phyloP scores from a whole-genome alignment of 2,888 invertebrate genomes.

The Diaphora mendica region DNA sequence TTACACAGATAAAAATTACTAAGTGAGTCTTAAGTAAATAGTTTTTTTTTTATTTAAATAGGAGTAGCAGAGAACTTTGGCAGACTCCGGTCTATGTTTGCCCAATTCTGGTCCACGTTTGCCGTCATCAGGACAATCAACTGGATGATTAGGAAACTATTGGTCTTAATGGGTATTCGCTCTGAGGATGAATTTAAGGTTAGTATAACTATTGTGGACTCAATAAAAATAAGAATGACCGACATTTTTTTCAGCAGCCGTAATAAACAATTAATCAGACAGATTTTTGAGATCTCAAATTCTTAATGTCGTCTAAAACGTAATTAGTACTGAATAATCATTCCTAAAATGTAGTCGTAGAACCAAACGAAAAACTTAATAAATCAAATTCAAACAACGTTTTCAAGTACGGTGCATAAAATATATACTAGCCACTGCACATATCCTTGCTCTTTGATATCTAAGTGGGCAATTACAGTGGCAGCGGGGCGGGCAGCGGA shows the following conservation, averaged over 20 bases:
- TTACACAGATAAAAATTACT: background rate
- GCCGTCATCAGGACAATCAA: constrained; percentile 92
- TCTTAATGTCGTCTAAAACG: background rate
- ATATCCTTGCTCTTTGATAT: background rate
- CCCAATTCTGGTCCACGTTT: constrained; percentile 95
- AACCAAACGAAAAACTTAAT: background rate
- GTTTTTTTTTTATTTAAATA: constrained; percentile 46
- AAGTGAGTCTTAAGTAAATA: background rate
- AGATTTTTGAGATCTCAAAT: background rate
- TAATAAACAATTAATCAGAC: background rate
- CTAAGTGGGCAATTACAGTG: too few relatives aligned
- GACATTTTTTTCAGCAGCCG: background rate
- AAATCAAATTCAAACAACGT: background rate
- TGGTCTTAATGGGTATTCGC: constrained; percentile 88
- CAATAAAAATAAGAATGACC: background rate
- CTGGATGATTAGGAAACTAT: constrained; percentile 92
- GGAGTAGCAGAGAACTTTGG: constrained; percentile 98
- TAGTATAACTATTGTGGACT: constrained; percentile 16
- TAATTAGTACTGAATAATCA: background rate
- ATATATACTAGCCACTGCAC: too few relatives aligned
- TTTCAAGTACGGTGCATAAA: too few relatives aligned
- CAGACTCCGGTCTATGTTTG: constrained; percentile 92
- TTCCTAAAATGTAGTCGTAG: background rate
- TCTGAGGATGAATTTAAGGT: constrained; percentile 85
- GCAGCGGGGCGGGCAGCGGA: too few relatives aligned